Conservation (phyloP, 2,797 vertebrate genomes). For the Myotis myotis region DNA sequence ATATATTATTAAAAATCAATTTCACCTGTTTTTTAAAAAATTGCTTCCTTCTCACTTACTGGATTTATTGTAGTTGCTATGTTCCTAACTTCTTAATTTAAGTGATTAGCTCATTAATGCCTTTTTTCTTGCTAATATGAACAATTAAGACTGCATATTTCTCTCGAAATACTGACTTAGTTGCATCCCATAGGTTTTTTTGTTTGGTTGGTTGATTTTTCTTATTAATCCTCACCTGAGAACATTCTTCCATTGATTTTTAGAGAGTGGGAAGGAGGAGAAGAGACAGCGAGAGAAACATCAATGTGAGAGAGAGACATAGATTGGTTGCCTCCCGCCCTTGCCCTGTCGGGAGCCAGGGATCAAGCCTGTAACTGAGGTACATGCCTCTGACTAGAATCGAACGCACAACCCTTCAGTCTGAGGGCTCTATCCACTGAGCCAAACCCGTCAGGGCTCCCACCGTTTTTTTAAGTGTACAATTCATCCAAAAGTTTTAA, state of each 20-base stretch:
- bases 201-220: no score
- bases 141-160: not conserved
- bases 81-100: constrained; percentile 10
- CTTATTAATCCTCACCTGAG: no score
- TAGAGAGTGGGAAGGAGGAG: no score
- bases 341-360: no score
- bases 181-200: not conserved
- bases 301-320: not conserved
- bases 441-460: not conserved
- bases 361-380: not conserved
- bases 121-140: not conserved
- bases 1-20: not conserved
- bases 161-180: not conserved
- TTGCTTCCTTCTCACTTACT: not conserved
- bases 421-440: not conserved
- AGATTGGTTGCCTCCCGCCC: not conserved
- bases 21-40: not conserved
- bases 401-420: no score
- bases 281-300: no score
- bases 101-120: not conserved
- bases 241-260: no score
- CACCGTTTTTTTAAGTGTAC: not conserved
- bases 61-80: not conserved
- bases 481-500: not conserved
- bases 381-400: not conserved